These are phyloP conservation scores for Podarcis siculus DNA, from an alignment of 2,797 vertebrate species.

Conservation along the genomic window DNA sequence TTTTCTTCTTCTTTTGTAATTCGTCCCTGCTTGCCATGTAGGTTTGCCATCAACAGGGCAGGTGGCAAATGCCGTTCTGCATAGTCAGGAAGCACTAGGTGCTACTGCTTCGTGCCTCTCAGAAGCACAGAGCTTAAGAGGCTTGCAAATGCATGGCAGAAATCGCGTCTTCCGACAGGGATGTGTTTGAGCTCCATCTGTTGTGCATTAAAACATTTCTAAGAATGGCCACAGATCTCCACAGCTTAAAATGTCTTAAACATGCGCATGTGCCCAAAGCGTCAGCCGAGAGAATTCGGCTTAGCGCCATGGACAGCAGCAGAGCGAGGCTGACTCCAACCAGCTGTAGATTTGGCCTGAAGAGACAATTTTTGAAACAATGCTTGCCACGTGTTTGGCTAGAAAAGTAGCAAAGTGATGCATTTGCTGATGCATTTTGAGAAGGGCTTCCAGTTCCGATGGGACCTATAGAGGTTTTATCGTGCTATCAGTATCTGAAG, in stretches of 20 bases:
- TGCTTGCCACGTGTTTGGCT: neutral
- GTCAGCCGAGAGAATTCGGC: accelerated
- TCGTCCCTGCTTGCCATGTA: neutral
- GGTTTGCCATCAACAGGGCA: accelerated
- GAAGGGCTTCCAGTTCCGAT: neutral
- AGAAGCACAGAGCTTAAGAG: neutral
- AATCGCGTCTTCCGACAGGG: neutral
- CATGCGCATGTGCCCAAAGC: neutral
- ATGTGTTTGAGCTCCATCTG: neutral
- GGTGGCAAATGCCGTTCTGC: accelerated
- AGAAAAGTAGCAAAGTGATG: accelerated
- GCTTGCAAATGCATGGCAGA: neutral
- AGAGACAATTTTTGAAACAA: accelerated
- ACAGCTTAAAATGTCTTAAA: slow-evolving; percentile 17
- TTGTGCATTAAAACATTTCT: slow-evolving; percentile 17
- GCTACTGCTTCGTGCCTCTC: neutral
- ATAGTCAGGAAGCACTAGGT: neutral
- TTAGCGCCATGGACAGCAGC: neutral
- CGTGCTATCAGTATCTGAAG: no score
- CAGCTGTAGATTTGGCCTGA: neutral
- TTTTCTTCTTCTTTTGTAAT: neutral
- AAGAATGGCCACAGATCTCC: neutral
- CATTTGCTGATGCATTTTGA: neutral
- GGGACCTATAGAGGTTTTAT: no score
- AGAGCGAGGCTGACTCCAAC: neutral